These are phyloP conservation scores for Lepilemur ruficaudatus DNA, from an alignment of 2,797 vertebrate genomes.

Conservation along the genomic window DNA sequence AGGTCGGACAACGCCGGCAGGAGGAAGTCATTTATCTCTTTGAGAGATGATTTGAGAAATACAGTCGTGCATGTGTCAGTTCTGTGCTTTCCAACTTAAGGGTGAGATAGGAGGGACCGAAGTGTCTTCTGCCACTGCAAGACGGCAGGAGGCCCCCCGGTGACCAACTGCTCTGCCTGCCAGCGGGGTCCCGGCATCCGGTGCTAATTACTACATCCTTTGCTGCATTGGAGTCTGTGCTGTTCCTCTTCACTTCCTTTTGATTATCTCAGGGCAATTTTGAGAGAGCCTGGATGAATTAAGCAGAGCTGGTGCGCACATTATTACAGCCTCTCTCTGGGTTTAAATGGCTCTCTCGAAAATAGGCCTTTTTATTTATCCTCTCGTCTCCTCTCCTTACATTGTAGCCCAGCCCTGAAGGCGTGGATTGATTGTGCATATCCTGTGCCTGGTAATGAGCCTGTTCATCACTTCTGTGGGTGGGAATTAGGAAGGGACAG, in stretches of 20 bases:
- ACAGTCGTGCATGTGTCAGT: conserved; percentile 46
- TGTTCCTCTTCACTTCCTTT: conserved; percentile 76
- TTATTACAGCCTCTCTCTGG: conserved; percentile 71
- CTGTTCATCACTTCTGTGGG: conserved; percentile 61
- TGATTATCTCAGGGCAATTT: conserved; percentile 79
- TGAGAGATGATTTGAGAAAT: conserved; percentile 75
- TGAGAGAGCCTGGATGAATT: conserved; percentile 70
- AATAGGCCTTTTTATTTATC: conserved; percentile 78
- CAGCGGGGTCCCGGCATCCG: background rate
- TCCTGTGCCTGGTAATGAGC: conserved; percentile 58
- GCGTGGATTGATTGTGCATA: conserved; percentile 48
- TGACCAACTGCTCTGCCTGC: conserved; percentile 50
- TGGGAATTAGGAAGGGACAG: background rate
- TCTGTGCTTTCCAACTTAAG: background rate
- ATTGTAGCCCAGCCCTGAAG: conserved; percentile 50
- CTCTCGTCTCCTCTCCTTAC: conserved; percentile 63
- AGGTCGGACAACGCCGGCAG: background rate
- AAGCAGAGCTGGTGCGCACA: conserved; percentile 62
- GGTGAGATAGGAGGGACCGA: background rate
- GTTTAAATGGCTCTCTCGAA: conserved; percentile 75
- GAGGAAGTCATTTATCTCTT: conserved; percentile 75
- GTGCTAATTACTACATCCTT: conserved; percentile 63
- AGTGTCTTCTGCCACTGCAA: conserved; percentile 1
- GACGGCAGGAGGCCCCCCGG: conserved; percentile 35
- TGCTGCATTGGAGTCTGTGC: conserved; percentile 46